Base-by-base conservation (phyloP, 2,888 invertebrate species). In the Matsumyia berberina region DNA sequence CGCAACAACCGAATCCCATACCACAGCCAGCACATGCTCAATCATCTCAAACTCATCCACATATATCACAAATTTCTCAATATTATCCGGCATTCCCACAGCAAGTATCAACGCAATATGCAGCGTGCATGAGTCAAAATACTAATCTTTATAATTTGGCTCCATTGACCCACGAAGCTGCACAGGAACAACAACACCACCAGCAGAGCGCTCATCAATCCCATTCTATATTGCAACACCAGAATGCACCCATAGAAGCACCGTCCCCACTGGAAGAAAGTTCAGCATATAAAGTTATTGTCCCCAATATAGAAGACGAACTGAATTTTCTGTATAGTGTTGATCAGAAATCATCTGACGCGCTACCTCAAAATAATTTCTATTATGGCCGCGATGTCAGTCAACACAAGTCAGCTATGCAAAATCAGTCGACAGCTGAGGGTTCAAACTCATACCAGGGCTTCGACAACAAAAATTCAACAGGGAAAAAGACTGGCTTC, bases 281-380 rank as follows among this genome's bases (percentile, higher is more conserved):
- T 91, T 94, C 94, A 89, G 94, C 95, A 92, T 95, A 95, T 88
- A 96, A 96, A 93, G 96, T 96, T 89, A 96, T 96, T 89, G 96
- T 96, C 89, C 96, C 96, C 88, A 96, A 96, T 93, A 96, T 97
- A 91, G 96, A 96, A 92, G 96, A 97, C 93, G 97, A 97, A 92
- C 93, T 97, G 90, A 95, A 95, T 91, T 96, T 96, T 92, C 93
- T 96, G 91, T 94, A 95, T 89, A 89, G 89, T 78, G 87, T 88
- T 2, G 88, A 88, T n/a, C 88, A 89, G 9, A 90, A 90, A 62
- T 31, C 77, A 17, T 60, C 74, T 5, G 87, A 33, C 79, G 17
- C 91, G 89, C 92, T 91, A 92, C 92, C 89, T 91, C 86, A 72
- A 62, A 69, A 79, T 33, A 86, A 62, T 9, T 42, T 15, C 12